Conservation (phyloP, 2,113 vertebrate genomes). For the Gadus macrocephalus region DNA sequence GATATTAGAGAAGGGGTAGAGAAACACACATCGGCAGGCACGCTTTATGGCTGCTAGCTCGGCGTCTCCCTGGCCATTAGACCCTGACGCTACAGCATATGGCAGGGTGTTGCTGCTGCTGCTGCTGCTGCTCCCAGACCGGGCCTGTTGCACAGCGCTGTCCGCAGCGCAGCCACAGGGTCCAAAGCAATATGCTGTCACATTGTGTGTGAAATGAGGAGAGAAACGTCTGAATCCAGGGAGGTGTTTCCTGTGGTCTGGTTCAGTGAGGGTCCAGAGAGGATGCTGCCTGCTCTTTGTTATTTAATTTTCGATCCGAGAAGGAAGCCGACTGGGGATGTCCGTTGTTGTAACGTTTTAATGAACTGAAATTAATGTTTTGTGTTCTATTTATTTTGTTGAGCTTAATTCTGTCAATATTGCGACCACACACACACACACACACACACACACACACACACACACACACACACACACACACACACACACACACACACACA, state of each 20-base stretch:
- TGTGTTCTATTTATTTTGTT: too few species aligned
- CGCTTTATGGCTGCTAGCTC: conserved; percentile 58
- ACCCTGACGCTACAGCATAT: conserved; percentile 48
- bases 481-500: too few species aligned
- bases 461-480: too few species aligned
- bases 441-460: too few species aligned
- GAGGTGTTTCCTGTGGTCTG: conserved; percentile 15
- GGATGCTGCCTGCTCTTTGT: too few species aligned
- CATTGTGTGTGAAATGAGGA: conserved; percentile 50
- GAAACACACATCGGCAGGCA: conserved; percentile 53
- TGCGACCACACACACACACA: too few species aligned
- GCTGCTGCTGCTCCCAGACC: conserved; percentile 14
- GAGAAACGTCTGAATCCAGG: conserved; percentile 44
- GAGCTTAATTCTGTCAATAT: too few species aligned
- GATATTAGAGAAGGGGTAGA: conserved; percentile 49
- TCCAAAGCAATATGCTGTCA: conserved; percentile 36
- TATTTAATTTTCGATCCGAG: too few species aligned
- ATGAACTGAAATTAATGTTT: too few species aligned
- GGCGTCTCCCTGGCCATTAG: conserved; percentile 27
- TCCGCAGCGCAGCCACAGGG: conserved; percentile 49
- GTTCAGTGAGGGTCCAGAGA: too few species aligned
- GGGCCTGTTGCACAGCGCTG: conserved; percentile 48
- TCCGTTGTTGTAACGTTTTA: too few species aligned
- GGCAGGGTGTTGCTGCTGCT: conserved; percentile 49
- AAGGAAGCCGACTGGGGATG: too few species aligned